Evolutionary conservation across 2,113 vertebrate genomes (phyloP).

Genomic region (Balaeniceps rex): DNA sequence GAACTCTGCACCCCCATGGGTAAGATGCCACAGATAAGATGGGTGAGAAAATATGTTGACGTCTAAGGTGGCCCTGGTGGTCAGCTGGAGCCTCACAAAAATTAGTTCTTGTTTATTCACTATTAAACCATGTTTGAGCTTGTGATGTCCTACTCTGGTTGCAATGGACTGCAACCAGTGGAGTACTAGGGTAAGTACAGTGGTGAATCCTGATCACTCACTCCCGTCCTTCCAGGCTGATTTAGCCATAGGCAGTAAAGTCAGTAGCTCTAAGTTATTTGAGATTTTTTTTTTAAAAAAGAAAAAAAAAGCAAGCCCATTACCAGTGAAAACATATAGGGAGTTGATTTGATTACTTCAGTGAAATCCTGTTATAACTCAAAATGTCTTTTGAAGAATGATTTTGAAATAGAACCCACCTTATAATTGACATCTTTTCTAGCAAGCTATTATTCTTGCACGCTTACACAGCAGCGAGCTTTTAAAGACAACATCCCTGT

Average conservation of each 20-base stretch:
- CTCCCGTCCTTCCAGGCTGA: background rate
- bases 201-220: background rate
- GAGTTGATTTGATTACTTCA: background rate
- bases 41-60: background rate
- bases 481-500: background rate
- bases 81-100: background rate
- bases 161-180: background rate
- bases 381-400: background rate
- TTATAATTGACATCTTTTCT: background rate
- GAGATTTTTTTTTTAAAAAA: background rate
- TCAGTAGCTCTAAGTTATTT: background rate
- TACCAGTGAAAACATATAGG: background rate
- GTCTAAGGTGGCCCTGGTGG: background rate
- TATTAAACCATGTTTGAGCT: background rate
- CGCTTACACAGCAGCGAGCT: rapidly evolving
- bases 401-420: background rate
- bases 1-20: background rate
- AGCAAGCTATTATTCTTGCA: background rate
- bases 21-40: background rate
- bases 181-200: background rate
- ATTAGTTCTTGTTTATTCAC: background rate
- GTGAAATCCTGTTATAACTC: background rate
- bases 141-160: background rate
- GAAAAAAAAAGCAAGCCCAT: too few species aligned
- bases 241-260: background rate